Percentiles rank a stretch among this genome's conserved stretches.
phyloP scores from a whole-genome alignment of 1,140 invertebrate genomes.

The Liolophura sinensis region DNA sequence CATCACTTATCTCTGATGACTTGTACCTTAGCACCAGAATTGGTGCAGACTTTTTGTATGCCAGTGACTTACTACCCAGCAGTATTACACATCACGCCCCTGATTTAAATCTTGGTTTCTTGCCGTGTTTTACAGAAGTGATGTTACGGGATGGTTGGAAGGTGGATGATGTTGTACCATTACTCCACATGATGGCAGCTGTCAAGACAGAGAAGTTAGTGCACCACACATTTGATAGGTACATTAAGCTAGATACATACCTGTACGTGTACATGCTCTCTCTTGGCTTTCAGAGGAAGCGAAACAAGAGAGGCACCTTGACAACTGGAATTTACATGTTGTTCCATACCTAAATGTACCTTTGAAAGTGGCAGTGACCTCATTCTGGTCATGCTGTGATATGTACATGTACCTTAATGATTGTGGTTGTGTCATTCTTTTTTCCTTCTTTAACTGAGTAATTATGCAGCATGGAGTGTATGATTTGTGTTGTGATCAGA shows the following conservation, averaged over 20 bases:
- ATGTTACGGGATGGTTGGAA: constrained; percentile 37
- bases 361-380: background rate
- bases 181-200: constrained; percentile 48
- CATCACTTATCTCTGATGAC: no score
- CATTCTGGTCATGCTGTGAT: background rate
- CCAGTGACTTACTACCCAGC: no score
- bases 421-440: no score
- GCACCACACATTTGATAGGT: constrained; percentile 33
- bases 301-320: background rate
- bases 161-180: constrained; percentile 43
- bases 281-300: no score
- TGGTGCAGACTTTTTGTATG: no score
- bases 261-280: no score
- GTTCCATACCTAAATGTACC: no score
- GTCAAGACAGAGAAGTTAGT: constrained; percentile 50
- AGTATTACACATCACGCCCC: background rate
- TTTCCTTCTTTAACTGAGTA: no score
- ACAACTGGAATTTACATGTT: no score
- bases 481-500: background rate
- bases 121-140: constrained; percentile 28
- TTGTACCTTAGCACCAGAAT: no score
- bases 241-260: background rate
- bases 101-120: background rate
- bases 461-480: no score
- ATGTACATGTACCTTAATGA: no score